Evolutionary conservation across 2,113 vertebrate genomes (phyloP), one percentile per base, ranked within the genome.

Genomic region (Nematolebias whitei): DNA sequence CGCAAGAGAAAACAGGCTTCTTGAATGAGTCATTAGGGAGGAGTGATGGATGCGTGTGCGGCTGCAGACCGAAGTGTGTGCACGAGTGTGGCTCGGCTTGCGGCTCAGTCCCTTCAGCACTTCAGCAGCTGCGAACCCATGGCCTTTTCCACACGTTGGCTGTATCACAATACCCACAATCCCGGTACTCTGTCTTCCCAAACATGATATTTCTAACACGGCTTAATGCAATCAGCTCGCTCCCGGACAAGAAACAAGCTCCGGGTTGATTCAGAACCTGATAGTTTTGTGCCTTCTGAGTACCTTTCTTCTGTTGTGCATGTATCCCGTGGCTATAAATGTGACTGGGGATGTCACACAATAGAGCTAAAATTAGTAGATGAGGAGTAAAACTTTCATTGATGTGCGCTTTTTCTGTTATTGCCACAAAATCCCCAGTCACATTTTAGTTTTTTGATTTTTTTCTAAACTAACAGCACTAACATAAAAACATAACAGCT

Each of bases 161-260:
- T 84, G 87, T 78, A 64, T 55, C 74, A 16, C 84, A 32, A 54
- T 79, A 84, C 81, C 76, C 54, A 50, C 78, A 67, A 73, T 58
- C 71, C 76, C 38, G 50, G 76, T 60, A 54, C 67, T 72, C 14
- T 61, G 82, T 57, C 49, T 35, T 57, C 69, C 78, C 47, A 45
- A 84, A 88, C 84, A n/a, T 57, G 39, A 86, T 77, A 66, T 79
- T 61, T 86, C 72, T 90, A 90, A 92, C 88, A 86, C 71, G 82
- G 83, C 89, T 90, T 84, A 60, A 63, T 39, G 66, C 5, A 59
- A 80, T 56, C 63, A 53, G 57, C 73, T 78, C 73, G 57, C 70
- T 44, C 69, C 55, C 65, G 2, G 32, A 80, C 68, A 56, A 70
- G 73, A 75, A 71, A 52, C 11, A 0, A 85, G 71, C 65, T 78